phyloP scores from a whole-genome alignment of 2,888 invertebrate genomes.

The Troglohyphantes excavatus region DNA sequence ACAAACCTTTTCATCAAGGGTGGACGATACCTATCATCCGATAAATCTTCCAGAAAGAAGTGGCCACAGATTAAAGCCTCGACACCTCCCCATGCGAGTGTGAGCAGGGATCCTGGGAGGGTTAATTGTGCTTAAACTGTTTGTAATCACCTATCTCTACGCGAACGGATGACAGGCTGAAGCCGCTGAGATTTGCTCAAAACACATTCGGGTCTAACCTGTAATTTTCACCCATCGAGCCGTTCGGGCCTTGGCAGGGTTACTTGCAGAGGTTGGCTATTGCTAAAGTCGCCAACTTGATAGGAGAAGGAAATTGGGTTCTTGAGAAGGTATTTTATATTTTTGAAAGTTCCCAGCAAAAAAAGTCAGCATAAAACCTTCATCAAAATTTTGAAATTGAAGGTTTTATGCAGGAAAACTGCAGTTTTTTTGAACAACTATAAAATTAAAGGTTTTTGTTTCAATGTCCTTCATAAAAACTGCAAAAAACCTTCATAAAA shows the following conservation, averaged over 20 bases:
- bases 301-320: background rate
- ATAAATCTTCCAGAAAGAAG: background rate
- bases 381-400: too few species aligned
- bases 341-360: too few species aligned
- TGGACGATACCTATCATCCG: background rate
- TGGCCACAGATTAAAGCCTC: background rate
- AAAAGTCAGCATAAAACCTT: too few species aligned
- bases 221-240: background rate
- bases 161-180: background rate
- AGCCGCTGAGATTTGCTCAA: background rate
- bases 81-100: background rate
- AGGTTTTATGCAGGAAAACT: too few species aligned
- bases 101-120: background rate
- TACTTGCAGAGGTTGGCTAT: background rate
- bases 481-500: too few species aligned
- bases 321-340: too few species aligned
- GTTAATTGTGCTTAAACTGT: constrained; percentile 1
- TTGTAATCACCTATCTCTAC: background rate
- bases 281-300: background rate
- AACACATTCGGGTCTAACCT: background rate
- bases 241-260: background rate
- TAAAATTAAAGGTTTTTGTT: too few species aligned
- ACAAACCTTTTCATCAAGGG: background rate
- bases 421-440: too few species aligned
- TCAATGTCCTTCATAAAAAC: too few species aligned